Evolutionary conservation across 2,888 invertebrate species (phyloP).

Genomic region (Mythimna albipuncta): DNA sequence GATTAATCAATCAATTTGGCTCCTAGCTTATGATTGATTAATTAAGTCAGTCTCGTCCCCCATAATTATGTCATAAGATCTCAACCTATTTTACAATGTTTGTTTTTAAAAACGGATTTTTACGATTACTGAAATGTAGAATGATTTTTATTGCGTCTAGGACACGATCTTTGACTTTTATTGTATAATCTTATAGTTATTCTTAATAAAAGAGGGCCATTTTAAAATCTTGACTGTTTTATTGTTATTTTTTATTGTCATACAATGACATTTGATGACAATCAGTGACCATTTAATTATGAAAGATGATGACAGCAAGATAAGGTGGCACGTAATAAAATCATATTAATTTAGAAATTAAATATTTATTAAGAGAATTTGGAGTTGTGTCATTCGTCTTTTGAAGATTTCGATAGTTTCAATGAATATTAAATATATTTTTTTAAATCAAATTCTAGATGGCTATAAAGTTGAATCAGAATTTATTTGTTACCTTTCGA

Average conservation of each 20-base stretch:
- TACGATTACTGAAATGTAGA: conserved; percentile 35
- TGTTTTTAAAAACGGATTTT: conserved; percentile 40
- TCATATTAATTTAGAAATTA: not conserved
- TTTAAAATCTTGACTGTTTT: conserved; percentile 24
- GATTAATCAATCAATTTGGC: conserved; percentile 50
- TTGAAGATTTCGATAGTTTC: not conserved
- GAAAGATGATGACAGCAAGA: not conserved
- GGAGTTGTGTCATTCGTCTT: not conserved
- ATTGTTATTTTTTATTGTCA: conserved; percentile 16
- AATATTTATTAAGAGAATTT: not conserved
- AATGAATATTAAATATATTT: not conserved
- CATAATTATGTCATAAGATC: conserved; percentile 37
- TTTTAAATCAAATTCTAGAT: not conserved
- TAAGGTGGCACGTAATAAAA: conserved; percentile 5
- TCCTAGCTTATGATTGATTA: conserved; percentile 39
- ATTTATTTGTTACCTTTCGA: not conserved
- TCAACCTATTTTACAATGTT: conserved; percentile 46
- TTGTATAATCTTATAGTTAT: conserved; percentile 33
- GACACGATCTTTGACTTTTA: conserved; percentile 15
- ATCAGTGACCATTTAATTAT: conserved; percentile 6
- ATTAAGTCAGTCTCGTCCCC: conserved; percentile 24
- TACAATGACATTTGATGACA: conserved; percentile 18
- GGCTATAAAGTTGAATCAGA: not conserved
- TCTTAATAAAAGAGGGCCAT: conserved; percentile 19
- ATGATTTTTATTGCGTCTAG: conserved; percentile 46